Conservation (phyloP, 2,113 vertebrate species). For the Megaceryle torquata region DNA sequence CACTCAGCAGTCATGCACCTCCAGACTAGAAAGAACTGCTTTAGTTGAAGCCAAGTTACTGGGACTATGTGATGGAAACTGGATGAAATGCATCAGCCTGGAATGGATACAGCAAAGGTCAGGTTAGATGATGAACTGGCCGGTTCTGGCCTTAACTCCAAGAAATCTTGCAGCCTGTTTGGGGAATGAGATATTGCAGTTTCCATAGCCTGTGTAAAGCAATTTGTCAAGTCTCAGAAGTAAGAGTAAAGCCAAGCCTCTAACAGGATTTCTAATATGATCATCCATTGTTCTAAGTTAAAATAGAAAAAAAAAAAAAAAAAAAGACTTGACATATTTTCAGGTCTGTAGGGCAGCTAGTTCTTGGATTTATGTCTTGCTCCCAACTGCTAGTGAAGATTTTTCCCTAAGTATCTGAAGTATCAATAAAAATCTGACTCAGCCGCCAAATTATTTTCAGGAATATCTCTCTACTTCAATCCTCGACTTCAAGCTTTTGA, state of each 20-base stretch:
- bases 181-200: not conserved
- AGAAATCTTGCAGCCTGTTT: not conserved
- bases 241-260: not conserved
- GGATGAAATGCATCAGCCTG: not conserved
- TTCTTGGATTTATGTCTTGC: not conserved
- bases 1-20: not conserved
- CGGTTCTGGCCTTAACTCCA: not conserved
- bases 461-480: not conserved
- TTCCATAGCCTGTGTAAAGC: not conserved
- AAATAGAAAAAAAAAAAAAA: not conserved
- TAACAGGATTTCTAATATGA: not conserved
- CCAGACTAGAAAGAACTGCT: not conserved
- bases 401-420: not conserved
- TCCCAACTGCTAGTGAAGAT: not conserved
- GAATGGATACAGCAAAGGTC: not conserved
- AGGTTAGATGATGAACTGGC: not conserved
- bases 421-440: not conserved
- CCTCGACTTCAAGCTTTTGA: not conserved
- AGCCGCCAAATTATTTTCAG: not conserved
- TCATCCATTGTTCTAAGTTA: not conserved
- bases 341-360: not conserved
- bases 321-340: not conserved
- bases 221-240: not conserved
- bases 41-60: not conserved
- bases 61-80: not conserved